phyloP scores from a whole-genome alignment of 2,797 vertebrate genomes.

The Tapera naevia region DNA sequence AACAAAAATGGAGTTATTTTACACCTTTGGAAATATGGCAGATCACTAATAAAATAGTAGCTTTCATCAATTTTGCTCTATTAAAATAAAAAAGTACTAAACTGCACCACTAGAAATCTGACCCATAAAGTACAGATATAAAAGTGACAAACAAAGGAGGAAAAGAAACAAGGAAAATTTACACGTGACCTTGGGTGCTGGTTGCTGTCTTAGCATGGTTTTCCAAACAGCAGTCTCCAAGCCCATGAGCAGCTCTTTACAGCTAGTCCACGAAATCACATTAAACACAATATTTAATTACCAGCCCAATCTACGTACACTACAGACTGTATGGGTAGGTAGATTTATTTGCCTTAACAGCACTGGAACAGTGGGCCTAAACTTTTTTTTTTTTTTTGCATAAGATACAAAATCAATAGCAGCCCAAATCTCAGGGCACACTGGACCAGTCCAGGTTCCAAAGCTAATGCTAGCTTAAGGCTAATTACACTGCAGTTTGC shows the following conservation, averaged over 20 bases:
- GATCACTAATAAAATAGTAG: background rate
- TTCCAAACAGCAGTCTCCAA: background rate
- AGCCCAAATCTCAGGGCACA: background rate
- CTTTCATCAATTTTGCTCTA: background rate
- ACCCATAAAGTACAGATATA: background rate
- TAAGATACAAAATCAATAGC: background rate
- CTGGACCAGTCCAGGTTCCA: background rate
- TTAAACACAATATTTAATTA: background rate
- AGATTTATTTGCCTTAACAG: background rate
- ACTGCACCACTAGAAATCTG: background rate
- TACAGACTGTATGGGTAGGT: fast-evolving
- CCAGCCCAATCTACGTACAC: background rate
- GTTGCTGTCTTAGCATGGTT: background rate
- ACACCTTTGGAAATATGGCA: background rate
- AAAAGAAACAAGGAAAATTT: background rate
- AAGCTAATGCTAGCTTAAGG: background rate
- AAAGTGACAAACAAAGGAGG: background rate
- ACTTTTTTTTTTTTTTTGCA: background rate
- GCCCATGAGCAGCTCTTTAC: background rate
- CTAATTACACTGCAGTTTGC: background rate
- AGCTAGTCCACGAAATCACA: background rate
- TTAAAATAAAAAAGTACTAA: background rate
- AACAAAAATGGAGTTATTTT: background rate
- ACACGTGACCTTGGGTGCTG: background rate
- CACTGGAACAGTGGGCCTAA: fast-evolving